Percentiles rank a stretch among this genome's conserved stretches.
Conservation (phyloP, 2,888 invertebrate species). For the Rhaphigaster nebulosa region DNA sequence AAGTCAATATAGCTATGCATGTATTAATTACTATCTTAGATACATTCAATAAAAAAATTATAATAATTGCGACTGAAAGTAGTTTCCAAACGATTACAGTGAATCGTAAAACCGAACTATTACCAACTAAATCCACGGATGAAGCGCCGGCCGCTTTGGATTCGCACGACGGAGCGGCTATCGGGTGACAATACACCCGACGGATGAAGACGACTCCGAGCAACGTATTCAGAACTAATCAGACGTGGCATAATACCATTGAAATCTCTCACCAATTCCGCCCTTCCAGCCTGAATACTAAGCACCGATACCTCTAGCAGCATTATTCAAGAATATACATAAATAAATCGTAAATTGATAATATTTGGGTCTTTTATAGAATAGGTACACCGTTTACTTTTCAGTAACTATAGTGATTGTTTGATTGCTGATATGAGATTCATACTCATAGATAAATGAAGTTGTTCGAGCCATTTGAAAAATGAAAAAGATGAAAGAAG, state of each 20-base stretch:
- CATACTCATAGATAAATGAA: too few relatives aligned
- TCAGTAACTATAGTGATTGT: too few relatives aligned
- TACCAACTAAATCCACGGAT: neutral
- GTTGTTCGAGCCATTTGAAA: too few relatives aligned
- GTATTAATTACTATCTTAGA: too few relatives aligned
- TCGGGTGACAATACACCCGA: neutral
- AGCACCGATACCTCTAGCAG: neutral
- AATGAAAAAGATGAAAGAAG: too few relatives aligned
- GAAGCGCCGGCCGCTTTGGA: neutral
- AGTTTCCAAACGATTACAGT: neutral
- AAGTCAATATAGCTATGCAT: too few relatives aligned
- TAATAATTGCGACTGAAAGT: too few relatives aligned
- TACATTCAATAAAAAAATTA: too few relatives aligned
- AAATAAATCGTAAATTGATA: neutral
- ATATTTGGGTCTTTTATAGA: too few relatives aligned
- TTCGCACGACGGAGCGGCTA: neutral
- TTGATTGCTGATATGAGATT: too few relatives aligned
- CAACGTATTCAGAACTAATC: constrained; percentile 4
- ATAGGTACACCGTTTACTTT: too few relatives aligned
- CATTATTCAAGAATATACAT: neutral
- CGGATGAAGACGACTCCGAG: neutral
- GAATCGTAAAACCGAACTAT: neutral
- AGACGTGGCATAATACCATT: neutral
- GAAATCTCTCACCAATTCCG: neutral
- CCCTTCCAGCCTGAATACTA: neutral